Base-by-base conservation (phyloP, 2,797 vertebrate species). In the Helarctos malayanus region DNA sequence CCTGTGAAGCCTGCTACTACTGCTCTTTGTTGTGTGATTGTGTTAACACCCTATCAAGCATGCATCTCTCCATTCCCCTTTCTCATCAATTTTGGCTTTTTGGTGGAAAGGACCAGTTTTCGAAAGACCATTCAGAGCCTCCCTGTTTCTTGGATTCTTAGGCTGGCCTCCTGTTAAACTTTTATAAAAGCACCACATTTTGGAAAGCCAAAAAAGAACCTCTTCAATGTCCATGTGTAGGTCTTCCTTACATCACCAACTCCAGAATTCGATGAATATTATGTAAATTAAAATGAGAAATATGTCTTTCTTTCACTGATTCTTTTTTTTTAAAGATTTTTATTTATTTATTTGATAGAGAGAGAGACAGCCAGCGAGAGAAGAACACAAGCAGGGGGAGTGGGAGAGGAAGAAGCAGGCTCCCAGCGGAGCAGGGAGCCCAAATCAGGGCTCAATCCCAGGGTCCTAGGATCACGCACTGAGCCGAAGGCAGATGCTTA, bases 181-280 rank as follows among this genome's bases (percentile, higher is more conserved):
- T 96, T 89, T n/a, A 78, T 83, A 93, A 97, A 95, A 94, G 41
- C 38, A 49, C 29, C 9, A 76, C 56, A 81, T 94, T 95, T 91
- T 68, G 76, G 86, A 89, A 95, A 95, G 29, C 18, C 68, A 86
- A 81, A 94, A 93, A 95, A 29, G 15, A 95, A 11, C 56, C 38
- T 89, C 49, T 92, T 90, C 7, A 6, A 83, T 14, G 65, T 88
- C 76, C 14, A 89, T 52, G 52, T 71, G 7, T 63, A 79, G 32
- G 27, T 78, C n/a, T 94, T 94, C n/a, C 25, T 76, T 94, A 84
- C 13, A 90, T 79, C 56, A 82, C 11, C 45, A 94, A 83, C 52
- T 95, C 32, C 18, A 86, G 80, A 89, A 83, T 94, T 94, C 94
- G 82, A 87, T 94, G 45, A 94, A 68, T 95, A 84, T 91, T 95